These are phyloP conservation scores for Channa argus DNA, from an alignment of 2,113 vertebrate genomes.

Conservation along the genomic window DNA sequence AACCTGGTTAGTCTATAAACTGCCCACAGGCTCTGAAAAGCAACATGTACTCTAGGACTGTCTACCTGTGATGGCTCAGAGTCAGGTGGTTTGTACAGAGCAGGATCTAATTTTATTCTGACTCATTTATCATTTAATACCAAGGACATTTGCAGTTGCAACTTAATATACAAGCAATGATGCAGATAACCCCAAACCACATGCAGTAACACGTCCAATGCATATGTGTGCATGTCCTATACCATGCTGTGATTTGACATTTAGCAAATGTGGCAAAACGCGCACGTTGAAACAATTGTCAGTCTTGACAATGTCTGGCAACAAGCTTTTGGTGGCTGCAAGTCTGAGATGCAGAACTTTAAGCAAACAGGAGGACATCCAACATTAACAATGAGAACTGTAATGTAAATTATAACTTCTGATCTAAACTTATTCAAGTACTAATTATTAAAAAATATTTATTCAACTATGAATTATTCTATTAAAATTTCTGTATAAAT, in stretches of 20 bases:
- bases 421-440: background rate
- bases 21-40: conserved; percentile 50
- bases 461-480: too few relatives aligned
- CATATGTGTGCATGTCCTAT: background rate
- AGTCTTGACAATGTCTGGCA: conserved; percentile 39
- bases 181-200: background rate
- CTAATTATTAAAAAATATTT: too few relatives aligned
- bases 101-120: conserved; percentile 14
- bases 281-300: conserved; percentile 23
- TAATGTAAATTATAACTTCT: conserved; percentile 7
- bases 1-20: conserved; percentile 76
- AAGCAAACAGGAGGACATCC: conserved; percentile 43
- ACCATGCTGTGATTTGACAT: conserved; percentile 38
- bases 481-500: too few relatives aligned
- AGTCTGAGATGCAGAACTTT: conserved; percentile 54
- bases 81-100: conserved; percentile 15
- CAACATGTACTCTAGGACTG: conserved; percentile 19
- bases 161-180: background rate
- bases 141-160: background rate
- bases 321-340: conserved; percentile 49
- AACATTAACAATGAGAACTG: conserved; percentile 21
- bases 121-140: conserved; percentile 19
- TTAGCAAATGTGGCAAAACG: conserved; percentile 19
- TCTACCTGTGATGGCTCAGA: conserved; percentile 30
- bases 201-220: conserved; percentile 8